Evolutionary conservation across 2,888 invertebrate species (phyloP), one percentile per base, ranked within the genome.

Genomic region (Neocrepidodera transversa): DNA sequence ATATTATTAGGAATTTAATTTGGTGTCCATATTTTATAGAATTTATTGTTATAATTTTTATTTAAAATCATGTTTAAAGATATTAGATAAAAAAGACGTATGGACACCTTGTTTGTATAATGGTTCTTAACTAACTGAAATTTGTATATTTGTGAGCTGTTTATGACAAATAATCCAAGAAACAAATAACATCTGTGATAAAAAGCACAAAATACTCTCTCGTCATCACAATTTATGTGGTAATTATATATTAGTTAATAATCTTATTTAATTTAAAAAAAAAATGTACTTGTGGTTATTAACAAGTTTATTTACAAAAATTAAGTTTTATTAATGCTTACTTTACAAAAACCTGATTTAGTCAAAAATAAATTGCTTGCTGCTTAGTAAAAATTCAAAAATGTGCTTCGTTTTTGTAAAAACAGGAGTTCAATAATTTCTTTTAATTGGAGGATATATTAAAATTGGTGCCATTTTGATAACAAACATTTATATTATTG

Each of bases 111-210:
- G n/a, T n/a, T n/a, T n/a, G n/a, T n/a, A 13, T 48, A 16, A 6
- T 36, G 40, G 16, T 58, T 57, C 42, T 49, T 47, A 36, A 36
- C 58, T 30, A 55, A n/a, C 49, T 58, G 38, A 57, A 43, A 59
- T 53, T 49, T 49, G 49, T 59, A 51, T 43, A 54, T 53, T 54
- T 60, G 62, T 61, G 67, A 64, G 68, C 67, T 67, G 64, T 63
- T 62, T 62, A 64, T 67, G 69, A 68, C 68, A 68, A 68, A 67
- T 66, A 69, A 68, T 61, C 53, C 48, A 54, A 32, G 64, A 60
- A 68, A 65, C 65, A 68, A 70, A 66, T 71, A 75, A 75, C 74
- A 75, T 71, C 75, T 75, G 75, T 75, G 75, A 75, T 75, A 74
- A 68, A 40, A 70, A 68, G 69, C 72, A 73, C 72, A 71, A 72